These are phyloP conservation scores for Rhadina sibilatrix DNA, from an alignment of 2,113 vertebrate genomes.

Conservation along the genomic window DNA sequence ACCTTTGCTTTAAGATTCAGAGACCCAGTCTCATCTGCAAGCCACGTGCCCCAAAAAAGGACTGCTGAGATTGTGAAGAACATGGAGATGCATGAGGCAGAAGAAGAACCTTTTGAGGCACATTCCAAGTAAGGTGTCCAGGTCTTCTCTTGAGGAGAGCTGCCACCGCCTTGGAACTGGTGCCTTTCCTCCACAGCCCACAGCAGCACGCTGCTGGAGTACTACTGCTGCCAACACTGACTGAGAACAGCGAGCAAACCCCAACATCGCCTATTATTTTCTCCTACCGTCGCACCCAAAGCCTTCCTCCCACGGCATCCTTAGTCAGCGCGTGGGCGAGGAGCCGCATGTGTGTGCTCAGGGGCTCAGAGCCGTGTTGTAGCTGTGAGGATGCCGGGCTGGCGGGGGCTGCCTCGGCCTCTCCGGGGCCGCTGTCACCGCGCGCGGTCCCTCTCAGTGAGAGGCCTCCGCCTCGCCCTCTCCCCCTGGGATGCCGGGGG, in stretches of 20 bases:
- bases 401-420: neutral
- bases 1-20: neutral
- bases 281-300: neutral
- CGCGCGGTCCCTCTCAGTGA: neutral
- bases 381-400: neutral
- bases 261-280: neutral
- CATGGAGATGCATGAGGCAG: neutral
- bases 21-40: neutral
- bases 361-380: neutral
- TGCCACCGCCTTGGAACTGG: rapidly evolving
- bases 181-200: neutral
- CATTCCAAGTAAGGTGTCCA: neutral
- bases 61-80: neutral
- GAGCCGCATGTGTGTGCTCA: neutral
- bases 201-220: neutral
- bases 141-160: neutral
- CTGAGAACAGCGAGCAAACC: neutral
- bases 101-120: neutral
- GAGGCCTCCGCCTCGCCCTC: neutral
- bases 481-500: neutral
- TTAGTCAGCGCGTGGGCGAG: conserved; percentile 9
- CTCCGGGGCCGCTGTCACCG: neutral
- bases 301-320: conserved; percentile 21
- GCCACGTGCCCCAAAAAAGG: rapidly evolving
- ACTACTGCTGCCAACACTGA: neutral